Conservation (phyloP, 2,888 invertebrate species). For the Lithophane leautieri region DNA sequence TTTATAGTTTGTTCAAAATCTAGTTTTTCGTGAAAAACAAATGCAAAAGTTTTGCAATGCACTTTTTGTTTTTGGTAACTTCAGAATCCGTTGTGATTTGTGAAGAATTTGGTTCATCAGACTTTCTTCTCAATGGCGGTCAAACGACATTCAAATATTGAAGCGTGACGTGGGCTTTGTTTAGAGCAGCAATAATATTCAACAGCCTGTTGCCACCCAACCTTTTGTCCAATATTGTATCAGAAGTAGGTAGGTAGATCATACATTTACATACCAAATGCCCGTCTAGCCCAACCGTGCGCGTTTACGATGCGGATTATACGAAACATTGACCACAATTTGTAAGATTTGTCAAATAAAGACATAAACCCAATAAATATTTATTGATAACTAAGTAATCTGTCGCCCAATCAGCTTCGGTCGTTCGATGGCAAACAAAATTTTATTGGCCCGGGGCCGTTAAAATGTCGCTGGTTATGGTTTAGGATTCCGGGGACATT, state of each 20-base stretch:
- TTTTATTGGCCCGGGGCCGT: conserved; percentile 53
- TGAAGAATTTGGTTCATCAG: background rate
- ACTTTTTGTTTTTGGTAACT: background rate
- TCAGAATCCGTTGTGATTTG: background rate
- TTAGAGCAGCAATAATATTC: conserved; percentile 10
- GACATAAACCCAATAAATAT: conserved; percentile 68
- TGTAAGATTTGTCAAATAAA: conserved; percentile 70
- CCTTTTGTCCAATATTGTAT: conserved; percentile 38
- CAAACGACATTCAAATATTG: conserved; percentile 14
- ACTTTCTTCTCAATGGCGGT: conserved; percentile 17
- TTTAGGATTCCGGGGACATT: conserved; percentile 58
- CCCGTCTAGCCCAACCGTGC: conserved; percentile 30
- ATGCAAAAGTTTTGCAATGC: background rate
- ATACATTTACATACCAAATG: conserved; percentile 61
- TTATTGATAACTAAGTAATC: conserved; percentile 63
- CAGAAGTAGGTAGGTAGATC: conserved; percentile 53
- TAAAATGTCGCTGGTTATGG: conserved; percentile 53
- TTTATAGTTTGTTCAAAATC: too few relatives aligned
- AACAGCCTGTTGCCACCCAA: conserved; percentile 43
- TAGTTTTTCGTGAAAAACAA: too few relatives aligned
- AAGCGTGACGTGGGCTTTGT: conserved; percentile 33
- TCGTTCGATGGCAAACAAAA: conserved; percentile 46
- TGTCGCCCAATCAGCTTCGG: conserved; percentile 51
- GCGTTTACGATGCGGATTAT: conserved; percentile 62
- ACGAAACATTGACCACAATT: conserved; percentile 61